Percentiles rank a stretch among this genome's conserved stretches.
These are phyloP conservation scores for Callospermophilus lateralis DNA, from an alignment of 2,113 vertebrate species.

Conservation along the genomic window DNA sequence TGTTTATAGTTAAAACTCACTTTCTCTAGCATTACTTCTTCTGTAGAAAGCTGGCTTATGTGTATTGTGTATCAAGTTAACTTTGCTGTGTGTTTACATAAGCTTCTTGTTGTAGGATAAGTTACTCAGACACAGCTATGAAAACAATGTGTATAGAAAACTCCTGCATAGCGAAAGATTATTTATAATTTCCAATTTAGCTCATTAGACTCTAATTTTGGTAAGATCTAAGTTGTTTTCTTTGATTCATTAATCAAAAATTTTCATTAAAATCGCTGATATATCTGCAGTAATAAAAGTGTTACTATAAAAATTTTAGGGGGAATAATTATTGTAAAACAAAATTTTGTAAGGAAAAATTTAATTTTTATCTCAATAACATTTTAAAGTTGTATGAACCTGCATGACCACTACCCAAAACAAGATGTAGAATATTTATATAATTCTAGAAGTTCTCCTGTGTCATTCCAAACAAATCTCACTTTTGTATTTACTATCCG, in stretches of 20 bases:
- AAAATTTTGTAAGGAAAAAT: not conserved
- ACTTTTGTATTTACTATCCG: not conserved
- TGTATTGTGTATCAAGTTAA: not conserved
- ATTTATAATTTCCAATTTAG: not conserved
- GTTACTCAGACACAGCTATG: not conserved
- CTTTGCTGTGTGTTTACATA: not conserved
- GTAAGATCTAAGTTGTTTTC: not conserved
- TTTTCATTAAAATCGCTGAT: not conserved
- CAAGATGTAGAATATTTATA: not conserved
- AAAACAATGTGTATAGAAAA: not conserved
- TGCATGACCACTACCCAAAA: not conserved
- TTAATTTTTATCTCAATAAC: not conserved
- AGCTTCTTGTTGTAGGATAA: not conserved
- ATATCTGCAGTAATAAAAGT: not conserved
- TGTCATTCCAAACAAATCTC: not conserved
- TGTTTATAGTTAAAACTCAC: slow-evolving; percentile 38
- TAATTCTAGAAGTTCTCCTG: not conserved
- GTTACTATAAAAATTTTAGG: not conserved
- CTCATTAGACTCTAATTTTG: not conserved
- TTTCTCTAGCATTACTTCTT: not conserved
- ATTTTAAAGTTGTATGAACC: not conserved
- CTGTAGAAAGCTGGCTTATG: slow-evolving; percentile 27
- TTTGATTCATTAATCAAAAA: not conserved
- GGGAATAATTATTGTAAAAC: not conserved
- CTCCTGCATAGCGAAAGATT: not conserved